phyloP scores from a whole-genome alignment of 2,888 invertebrate species.

The Cryptus armator region DNA sequence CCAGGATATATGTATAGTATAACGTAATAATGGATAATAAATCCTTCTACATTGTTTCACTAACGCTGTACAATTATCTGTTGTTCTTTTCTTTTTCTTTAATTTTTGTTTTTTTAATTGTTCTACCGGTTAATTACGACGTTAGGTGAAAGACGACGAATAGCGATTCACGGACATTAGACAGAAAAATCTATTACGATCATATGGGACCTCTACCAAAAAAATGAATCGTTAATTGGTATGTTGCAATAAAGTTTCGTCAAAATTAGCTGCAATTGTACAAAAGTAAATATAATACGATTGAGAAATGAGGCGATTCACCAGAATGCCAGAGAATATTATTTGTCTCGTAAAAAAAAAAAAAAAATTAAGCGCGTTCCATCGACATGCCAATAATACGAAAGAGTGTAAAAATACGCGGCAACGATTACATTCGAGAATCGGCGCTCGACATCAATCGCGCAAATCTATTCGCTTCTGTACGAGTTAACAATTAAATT shows the following conservation, averaged over 20 bases:
- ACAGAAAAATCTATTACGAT: constrained; percentile 37
- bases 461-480: constrained; percentile 14
- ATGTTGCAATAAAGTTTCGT: background rate
- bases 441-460: background rate
- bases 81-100: background rate
- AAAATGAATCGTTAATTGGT: constrained; percentile 5
- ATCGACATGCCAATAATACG: background rate
- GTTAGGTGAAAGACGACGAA: constrained; percentile 44
- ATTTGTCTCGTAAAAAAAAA: constrained; percentile 28
- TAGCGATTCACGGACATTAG: constrained; percentile 51
- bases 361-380: constrained; percentile 21
- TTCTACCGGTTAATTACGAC: constrained; percentile 39
- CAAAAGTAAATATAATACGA: constrained; percentile 31
- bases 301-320: constrained; percentile 18
- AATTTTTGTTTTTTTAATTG: background rate
- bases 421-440: background rate
- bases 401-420: constrained; percentile 57
- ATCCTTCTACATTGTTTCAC: constrained; percentile 39
- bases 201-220: constrained; percentile 20
- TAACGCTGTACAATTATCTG: constrained; percentile 41
- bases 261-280: constrained; percentile 21
- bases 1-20: constrained; percentile 42
- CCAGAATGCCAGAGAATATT: constrained; percentile 26
- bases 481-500: constrained; percentile 35
- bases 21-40: constrained; percentile 36